phyloP scores from a whole-genome alignment of 2,888 invertebrate genomes.

The Ditylenchus weischeri region DNA sequence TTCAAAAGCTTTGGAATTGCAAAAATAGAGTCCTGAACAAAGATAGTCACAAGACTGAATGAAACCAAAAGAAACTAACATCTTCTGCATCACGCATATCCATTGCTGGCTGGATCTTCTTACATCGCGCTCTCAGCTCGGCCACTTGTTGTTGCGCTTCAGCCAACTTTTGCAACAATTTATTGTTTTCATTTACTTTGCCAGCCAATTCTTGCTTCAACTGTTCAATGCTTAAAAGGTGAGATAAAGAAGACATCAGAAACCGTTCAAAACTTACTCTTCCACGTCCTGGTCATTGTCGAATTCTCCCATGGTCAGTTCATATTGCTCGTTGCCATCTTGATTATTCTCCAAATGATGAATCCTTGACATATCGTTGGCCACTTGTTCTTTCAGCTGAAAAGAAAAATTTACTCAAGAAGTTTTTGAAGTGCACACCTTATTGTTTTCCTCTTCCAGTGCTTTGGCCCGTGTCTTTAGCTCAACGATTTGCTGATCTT shows the following conservation, averaged over 20 bases:
- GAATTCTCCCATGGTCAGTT: conserved; percentile 4
- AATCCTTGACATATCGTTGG: background rate
- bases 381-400: conserved; percentile 6
- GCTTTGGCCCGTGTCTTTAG: conserved; percentile 1
- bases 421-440: background rate
- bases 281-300: background rate
- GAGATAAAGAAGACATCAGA: background rate
- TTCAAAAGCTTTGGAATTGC: background rate
- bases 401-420: background rate
- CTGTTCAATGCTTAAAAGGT: background rate
- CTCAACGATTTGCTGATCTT: background rate
- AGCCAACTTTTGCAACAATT: background rate
- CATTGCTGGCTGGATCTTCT: background rate
- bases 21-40: conserved; percentile 6
- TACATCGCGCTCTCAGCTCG: background rate
- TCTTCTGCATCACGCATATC: background rate
- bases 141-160: background rate
- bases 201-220: conserved; percentile 2
- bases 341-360: background rate
- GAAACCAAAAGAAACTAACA: background rate
- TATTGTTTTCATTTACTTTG: background rate
- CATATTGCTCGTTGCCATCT: background rate
- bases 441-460: conserved; percentile 5
- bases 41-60: background rate
- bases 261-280: background rate